Base-by-base conservation (phyloP, 2,113 vertebrate species). In the Aphyosemion australe region DNA sequence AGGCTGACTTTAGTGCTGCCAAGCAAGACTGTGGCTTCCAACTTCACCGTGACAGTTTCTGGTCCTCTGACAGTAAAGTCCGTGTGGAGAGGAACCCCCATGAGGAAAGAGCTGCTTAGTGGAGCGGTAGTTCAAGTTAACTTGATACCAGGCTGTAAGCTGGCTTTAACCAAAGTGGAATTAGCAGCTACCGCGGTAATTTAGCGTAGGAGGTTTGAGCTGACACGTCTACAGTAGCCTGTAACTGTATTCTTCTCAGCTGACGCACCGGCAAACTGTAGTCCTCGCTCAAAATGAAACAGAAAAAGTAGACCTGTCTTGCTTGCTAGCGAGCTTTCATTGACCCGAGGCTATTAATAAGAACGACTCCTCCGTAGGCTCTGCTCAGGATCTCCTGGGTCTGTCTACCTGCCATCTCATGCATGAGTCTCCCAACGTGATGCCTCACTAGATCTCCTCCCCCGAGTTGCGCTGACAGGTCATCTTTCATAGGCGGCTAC, bases 401-500 rank as follows among this genome's bases (percentile, higher is more conserved):
- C 72, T 59, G 62, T 73, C 74, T 74, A 72, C 80, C 83, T 83
- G 84, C 84, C 77, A 74, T 78, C 75, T 80, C 59, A 62, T 46
- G 62, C 84, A 69, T 65, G 78, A 78, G 69, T 79, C 70, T 83
- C 77, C 72, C 70, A 34, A 8, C 15, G 41, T 76, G 77, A 88
- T 58, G 79, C 68, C 59, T 81, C 69, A 11, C 79, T 78, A 61
- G 79, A 87, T 68, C 49, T 60, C 70, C 64, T 79, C 79, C 66
- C 81, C 59, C 58, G 78, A 82, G 80, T 14, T 39, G 21, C 76
- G 16, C 80, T 86, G 87, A 88, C 86, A 87, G 84, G 80, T 77
- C 81, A 85, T 89, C 83, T 77, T 80, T 89, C 81, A 80, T 61
- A 61, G 76, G 46, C 69, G 69, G 72, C 84, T 76, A 61, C 78